phyloP scores from a whole-genome alignment of 2,113 vertebrate species.

The Actenoides hombroni region DNA sequence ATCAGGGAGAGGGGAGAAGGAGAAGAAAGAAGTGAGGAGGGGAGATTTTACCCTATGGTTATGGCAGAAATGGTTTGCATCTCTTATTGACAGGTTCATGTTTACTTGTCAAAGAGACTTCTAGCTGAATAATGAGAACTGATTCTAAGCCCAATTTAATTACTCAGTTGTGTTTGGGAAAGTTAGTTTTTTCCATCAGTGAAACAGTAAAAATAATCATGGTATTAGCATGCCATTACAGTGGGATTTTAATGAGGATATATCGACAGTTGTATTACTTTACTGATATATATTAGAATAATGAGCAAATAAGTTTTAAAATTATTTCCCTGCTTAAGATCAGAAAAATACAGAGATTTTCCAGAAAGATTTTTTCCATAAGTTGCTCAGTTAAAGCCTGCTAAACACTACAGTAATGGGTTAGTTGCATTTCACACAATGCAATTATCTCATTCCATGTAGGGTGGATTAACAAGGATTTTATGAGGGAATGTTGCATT shows the following conservation, averaged over 20 bases:
- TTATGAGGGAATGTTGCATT: not conserved
- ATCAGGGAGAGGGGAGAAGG: accelerated
- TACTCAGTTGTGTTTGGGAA: not conserved
- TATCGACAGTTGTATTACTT: not conserved
- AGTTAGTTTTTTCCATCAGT: not conserved
- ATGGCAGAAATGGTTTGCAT: not conserved
- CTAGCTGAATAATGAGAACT: not conserved
- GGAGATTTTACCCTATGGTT: not conserved
- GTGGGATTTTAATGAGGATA: not conserved
- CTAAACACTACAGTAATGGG: not conserved
- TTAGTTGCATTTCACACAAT: not conserved
- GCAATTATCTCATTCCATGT: not conserved
- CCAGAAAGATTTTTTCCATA: not conserved
- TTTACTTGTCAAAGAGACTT: slow-evolving; percentile 1
- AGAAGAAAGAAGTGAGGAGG: not conserved
- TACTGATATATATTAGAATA: not conserved
- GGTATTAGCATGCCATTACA: not conserved
- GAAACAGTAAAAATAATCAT: slow-evolving; percentile 14
- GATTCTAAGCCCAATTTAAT: slow-evolving; percentile 5
- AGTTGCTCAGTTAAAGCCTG: not conserved
- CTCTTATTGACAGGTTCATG: not conserved
- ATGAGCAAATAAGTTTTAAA: not conserved
- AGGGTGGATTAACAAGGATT: not conserved
- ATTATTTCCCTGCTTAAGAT: not conserved
- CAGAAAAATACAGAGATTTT: not conserved